Evolutionary conservation across 2,888 invertebrate genomes (phyloP).

Genomic region (Plebejus melissa): DNA sequence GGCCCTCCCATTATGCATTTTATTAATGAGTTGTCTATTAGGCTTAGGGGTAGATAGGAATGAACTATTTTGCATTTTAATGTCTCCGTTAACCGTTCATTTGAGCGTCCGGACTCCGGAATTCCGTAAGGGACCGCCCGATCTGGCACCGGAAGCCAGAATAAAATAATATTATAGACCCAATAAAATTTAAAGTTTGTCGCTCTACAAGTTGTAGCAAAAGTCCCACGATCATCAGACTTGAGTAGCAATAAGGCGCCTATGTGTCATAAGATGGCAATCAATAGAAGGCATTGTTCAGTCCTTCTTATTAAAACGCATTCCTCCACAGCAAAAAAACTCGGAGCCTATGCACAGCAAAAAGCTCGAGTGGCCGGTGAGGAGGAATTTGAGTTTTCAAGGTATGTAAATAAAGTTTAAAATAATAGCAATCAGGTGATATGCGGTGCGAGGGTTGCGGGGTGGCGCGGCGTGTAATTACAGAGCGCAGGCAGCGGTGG

Average conservation of each 20-base stretch:
- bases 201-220: not conserved
- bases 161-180: not conserved
- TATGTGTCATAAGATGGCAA: constrained; percentile 5
- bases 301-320: constrained; percentile 15
- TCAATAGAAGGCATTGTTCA: constrained; percentile 10
- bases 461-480: constrained; percentile 58
- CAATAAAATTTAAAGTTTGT: not conserved
- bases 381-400: constrained; percentile 6
- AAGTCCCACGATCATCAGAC: not conserved
- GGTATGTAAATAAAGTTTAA: constrained; percentile 20
- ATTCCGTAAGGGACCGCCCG: not conserved
- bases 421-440: constrained; percentile 34
- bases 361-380: constrained; percentile 20
- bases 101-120: not conserved
- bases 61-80: not conserved
- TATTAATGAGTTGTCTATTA: not conserved
- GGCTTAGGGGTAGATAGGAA: not conserved
- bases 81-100: not conserved
- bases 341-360: not conserved
- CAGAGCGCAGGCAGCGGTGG: constrained; percentile 46
- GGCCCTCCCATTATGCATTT: not conserved
- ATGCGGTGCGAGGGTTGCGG: constrained; percentile 38
- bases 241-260: not conserved
- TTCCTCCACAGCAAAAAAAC: constrained; percentile 22
- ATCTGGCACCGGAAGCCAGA: not conserved